Conservation (phyloP, 2,888 invertebrate genomes). For the Cataglyphis livida region DNA sequence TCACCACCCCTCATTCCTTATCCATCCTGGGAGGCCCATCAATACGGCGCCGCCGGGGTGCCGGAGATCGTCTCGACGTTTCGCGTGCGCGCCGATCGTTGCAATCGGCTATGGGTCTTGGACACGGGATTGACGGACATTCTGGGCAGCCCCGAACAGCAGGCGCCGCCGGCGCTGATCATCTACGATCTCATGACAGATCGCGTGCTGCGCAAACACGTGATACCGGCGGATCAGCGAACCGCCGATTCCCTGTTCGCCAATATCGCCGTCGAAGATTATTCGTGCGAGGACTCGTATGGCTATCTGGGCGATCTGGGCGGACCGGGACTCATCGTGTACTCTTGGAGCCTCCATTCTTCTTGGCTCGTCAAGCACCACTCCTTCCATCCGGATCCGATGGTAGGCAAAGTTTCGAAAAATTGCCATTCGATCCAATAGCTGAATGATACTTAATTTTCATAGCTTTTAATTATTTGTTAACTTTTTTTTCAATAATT, state of each 20-base stretch:
- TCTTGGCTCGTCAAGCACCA: slow-evolving; percentile 92
- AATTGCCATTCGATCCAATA: not conserved
- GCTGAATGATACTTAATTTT: not conserved
- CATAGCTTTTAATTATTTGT: not conserved
- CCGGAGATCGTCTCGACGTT: slow-evolving; percentile 92
- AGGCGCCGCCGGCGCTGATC: slow-evolving; percentile 89
- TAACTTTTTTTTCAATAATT: not conserved
- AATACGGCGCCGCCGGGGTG: slow-evolving; percentile 86
- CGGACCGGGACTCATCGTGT: slow-evolving; percentile 90
- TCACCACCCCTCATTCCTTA: slow-evolving; percentile 92
- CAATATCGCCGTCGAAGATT: slow-evolving; percentile 92
- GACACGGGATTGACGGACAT: slow-evolving; percentile 91
- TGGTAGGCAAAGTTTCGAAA: slow-evolving; percentile 77
- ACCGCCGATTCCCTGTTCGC: slow-evolving; percentile 91
- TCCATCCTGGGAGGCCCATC: slow-evolving; percentile 93
- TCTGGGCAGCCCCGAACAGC: slow-evolving; percentile 86
- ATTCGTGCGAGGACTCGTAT: slow-evolving; percentile 89
- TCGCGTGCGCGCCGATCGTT: slow-evolving; percentile 91
- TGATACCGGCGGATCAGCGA: slow-evolving; percentile 89
- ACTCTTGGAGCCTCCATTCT: slow-evolving; percentile 90
- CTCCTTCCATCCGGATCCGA: slow-evolving; percentile 90
- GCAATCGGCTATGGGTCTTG: slow-evolving; percentile 92
- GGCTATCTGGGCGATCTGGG: slow-evolving; percentile 91
- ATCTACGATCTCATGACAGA: slow-evolving; percentile 92
- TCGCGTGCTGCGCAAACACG: slow-evolving; percentile 89